Evolutionary conservation across 2,797 vertebrate species (phyloP), one percentile per base, ranked within the genome.

Genomic region (Propithecus deckenii): DNA sequence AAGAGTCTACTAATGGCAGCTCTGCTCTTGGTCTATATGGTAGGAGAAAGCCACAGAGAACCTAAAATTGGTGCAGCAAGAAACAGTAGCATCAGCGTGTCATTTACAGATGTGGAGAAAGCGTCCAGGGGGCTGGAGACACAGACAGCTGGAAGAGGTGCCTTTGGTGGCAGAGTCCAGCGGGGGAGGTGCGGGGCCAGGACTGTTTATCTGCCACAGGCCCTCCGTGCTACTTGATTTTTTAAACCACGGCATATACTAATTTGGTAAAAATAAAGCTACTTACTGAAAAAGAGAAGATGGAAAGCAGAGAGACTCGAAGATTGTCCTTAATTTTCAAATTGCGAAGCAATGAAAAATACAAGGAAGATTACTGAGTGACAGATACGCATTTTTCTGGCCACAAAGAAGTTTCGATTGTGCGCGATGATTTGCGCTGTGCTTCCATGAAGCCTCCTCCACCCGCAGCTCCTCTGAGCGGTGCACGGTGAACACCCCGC

Each of bases 311-410:
- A 88, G 38, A 43, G 43, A 78, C 65, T 38, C 84, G 30, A 61
- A 89, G 41, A 13, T 18, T 35, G 43, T 32, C 86, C 89, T 89
- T 75, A 65, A 76, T 72, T 86, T 95, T 74, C 67, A 52, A 91
- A 86, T 69, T 18, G 50, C 38, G 76, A 67, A 91, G 41, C 35
- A 57, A 57, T 23, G 55, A 88, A 69, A 59, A 46, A 30, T 0
- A 10, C 0, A 20, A 22, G 30, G 55, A 61, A 8, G 28, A 6
- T 5, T 25, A 28, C 57, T 14, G 57, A 63, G 85, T 8, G 88
- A 78, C 30, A 41, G 63, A 11, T 0, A 2, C 0, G 23, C 5
- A 5, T 5, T 65, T 25, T 41, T 46, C 79, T 17, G 38, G 65
- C 84, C 18, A 5, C 17, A 55, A n/a, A 8, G 52, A 35, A 23